Base-by-base conservation (phyloP, 2,797 vertebrate genomes). In the Moxostoma hubbsi region DNA sequence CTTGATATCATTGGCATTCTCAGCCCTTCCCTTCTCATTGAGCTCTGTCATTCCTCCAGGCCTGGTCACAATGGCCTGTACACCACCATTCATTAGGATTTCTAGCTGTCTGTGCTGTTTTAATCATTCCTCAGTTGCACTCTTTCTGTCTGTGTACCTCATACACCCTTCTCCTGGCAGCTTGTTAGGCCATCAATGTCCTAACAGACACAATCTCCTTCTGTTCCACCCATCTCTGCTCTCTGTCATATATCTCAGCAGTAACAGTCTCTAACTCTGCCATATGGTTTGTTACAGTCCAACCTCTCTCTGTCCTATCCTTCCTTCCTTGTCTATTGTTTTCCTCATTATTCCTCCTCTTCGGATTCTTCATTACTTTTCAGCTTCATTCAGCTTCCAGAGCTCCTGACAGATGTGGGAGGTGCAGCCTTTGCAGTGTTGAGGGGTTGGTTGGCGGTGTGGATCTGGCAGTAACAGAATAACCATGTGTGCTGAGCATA, bases 371-470 rank as follows among this genome's bases (percentile, higher is more conserved):
- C 51, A 57, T 67, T 36, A 36, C 6, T 51, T 77, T 59, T 36
- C 16, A 58, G 45, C 36, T 36, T 36, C 36, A 36, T 36, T 36
- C 66, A 82, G 81, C 85, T 84, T 79, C 80, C 80, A 81, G 77
- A 82, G 80, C 65, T 47, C 4, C 72, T 81, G 77, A 79, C 72
- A 77, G 80, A 57, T 65, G 82, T 85, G 68, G 77, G 73, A 82
- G 72, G 81, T 64, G 77, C 81, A 73, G 66, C 67, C 75, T 59
- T 81, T 83, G 85, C 80, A 58, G 36, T 51, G 75, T 85, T 79
- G 77, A 88, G 85, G 87, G 83, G 81, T 86, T 1, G 70, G 55
- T 6, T 36, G 70, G 55, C 8, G 13, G 10, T 79, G 67, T 80
- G 73, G 50, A 57, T 58, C 8, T 68, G n/a, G 10, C 72, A 18